Evolutionary conservation across 1,140 invertebrate species (phyloP), one percentile per base, ranked within the genome.

Genomic region (Rhopalosiphum maidis): DNA sequence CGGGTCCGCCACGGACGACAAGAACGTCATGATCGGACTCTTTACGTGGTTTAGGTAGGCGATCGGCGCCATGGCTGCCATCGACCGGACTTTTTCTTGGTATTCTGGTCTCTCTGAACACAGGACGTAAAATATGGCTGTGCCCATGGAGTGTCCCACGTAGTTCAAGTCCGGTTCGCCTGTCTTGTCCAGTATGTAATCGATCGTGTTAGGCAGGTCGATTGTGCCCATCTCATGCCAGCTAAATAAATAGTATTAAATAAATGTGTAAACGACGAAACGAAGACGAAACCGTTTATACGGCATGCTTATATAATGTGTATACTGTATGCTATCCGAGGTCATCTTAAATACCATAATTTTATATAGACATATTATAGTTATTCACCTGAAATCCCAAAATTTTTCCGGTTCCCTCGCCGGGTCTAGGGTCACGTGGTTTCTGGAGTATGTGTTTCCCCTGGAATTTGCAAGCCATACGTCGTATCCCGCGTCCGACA

Each of bases 391-490:
- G 94, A 95, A 96, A 94, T 96, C 95, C 96, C 96, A 96, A 94
- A 95, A 96, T 35, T 92, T 93, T 51, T 95, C 94, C 90, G 94
- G 85, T 6, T 94, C 94, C 89, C 94, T 94, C 23, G 93, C 68
- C 55, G 95, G 95, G 93, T 94, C 91, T 8, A 95, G 94, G 25
- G 55, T 94, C 11, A 95, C 94, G 94, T 96, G 95, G 18, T 94
- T 94, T 93, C 94, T 94, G 0, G 96, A 96, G 94, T 97, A 97
- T 90, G 95, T 96, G 94, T 97, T 97, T 25, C 97, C 97, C 37
- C 97, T 95, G 25, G 95, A 95, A 94, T 97, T 98, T 2, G 96
- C 96, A 94, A 97, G 94, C 97, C 97, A 97, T 8, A 97, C 96
- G 94, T 97, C 97, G 94, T 96, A 97, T 5, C 96, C 96, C 92